phyloP scores from a whole-genome alignment of 2,888 invertebrate genomes.

The Plagodis dolabraria region DNA sequence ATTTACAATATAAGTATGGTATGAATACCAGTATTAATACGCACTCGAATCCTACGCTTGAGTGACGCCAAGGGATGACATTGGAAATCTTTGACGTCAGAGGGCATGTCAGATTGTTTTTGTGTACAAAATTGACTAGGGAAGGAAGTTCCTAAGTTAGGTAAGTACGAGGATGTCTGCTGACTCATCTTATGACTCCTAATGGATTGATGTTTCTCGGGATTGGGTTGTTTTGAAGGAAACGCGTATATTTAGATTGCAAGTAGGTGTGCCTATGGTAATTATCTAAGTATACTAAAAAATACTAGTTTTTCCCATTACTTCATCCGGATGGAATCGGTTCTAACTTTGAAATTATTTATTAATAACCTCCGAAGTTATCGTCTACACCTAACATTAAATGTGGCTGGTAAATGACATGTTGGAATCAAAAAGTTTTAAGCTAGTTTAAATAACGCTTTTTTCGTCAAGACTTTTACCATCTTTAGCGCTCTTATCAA shows the following conservation, averaged over 20 bases:
- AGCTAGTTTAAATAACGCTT: no score
- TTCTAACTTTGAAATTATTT: no score
- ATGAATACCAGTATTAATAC: neutral
- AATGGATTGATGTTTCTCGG: conserved; percentile 12
- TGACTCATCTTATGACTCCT: conserved; percentile 20
- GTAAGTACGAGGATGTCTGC: conserved; percentile 6
- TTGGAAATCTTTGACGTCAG: conserved; percentile 37
- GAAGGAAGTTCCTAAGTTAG: conserved; percentile 14
- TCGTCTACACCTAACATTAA: no score
- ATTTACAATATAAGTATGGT: neutral
- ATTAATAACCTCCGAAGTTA: no score
- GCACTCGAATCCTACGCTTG: neutral
- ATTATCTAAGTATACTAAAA: no score
- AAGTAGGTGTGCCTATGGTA: neutral
- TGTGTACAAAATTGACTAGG: conserved; percentile 26
- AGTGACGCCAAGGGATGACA: conserved; percentile 30
- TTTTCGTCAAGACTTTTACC: no score
- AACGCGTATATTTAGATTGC: neutral
- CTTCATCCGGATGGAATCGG: no score
- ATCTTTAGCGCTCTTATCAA: no score
- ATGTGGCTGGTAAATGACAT: no score
- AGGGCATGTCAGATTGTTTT: conserved; percentile 35
- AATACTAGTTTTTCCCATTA: no score
- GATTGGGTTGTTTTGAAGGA: conserved; percentile 8
- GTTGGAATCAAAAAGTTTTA: no score